A percentile compares a stretch with the other conserved stretches of the same genome.
phyloP scores from a whole-genome alignment of 2,113 vertebrate genomes.

The Xiphorhynchus elegans region DNA sequence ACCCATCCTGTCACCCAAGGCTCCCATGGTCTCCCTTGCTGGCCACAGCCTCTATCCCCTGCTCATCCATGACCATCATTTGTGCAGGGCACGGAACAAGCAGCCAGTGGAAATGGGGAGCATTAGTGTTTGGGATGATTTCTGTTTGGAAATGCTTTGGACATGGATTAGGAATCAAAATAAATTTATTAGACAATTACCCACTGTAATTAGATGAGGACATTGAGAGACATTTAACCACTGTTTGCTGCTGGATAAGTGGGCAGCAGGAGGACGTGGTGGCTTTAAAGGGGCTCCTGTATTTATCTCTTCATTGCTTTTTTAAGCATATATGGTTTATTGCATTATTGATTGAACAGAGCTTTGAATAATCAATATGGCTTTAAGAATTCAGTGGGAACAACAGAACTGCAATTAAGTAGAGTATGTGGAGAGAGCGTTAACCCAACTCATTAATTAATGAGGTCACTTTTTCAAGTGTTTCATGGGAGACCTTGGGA shows the following conservation, averaged over 20 bases:
- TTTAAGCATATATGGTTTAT: constrained; percentile 57
- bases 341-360: constrained; percentile 61
- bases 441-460: constrained; percentile 69
- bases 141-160: neutral
- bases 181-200: neutral
- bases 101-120: neutral
- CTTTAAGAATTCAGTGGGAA: constrained; percentile 57
- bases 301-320: constrained; percentile 62
- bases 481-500: constrained; percentile 17
- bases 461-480: constrained; percentile 51
- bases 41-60: neutral
- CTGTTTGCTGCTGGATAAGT: neutral
- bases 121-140: neutral
- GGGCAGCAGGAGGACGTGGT: neutral
- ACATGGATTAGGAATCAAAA: neutral
- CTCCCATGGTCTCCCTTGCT: rapidly evolving
- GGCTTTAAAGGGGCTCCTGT: neutral
- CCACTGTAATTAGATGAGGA: neutral
- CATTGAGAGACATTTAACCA: neutral
- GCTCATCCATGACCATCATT: neutral
- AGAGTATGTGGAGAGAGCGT: constrained; percentile 53
- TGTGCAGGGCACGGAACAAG: neutral
- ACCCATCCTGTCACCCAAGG: neutral
- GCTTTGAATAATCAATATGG: constrained; percentile 61
- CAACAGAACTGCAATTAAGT: constrained; percentile 66